Evolutionary conservation across 2,113 vertebrate species (phyloP), one percentile per base, ranked within the genome.

Genomic region (Chamaetylas fuelleborni): DNA sequence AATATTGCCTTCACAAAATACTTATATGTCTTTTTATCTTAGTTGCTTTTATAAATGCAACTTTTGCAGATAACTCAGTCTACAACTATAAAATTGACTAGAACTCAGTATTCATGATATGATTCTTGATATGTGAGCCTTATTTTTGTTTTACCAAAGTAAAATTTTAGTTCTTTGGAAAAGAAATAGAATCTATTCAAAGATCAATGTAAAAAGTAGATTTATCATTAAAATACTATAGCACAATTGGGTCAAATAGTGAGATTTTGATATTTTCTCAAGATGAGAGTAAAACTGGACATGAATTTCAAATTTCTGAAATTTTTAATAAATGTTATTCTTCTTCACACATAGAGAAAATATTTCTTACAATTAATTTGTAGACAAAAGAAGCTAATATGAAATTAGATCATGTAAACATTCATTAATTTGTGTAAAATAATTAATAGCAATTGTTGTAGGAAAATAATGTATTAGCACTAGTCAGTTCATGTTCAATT

Each of bases 1-100:
- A 85, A 69, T 51, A 56, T 88, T 81, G 65, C 29, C 80, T n/a
- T 92, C n/a, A 51, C 65, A 76, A 67, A 66, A 81, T n/a, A 65
- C 29, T 80, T 91, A 6, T 11, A 40, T 26, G 58, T 92, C 64
- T 69, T 76, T 87, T 60, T 65, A 56, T 43, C 33, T 94, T 93
- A 87, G 81, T 31, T 96, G 72, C 50, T 88, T 81, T 91, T 85
- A 69, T 95, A 70, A 96, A 95, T 45, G 36, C 56, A 88, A 40
- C 77, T 96, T 94, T 82, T 93, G 45, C 92, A 70, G 73, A 84
- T 86, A 92, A 69, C 20, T 72, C 67, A 89, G 31, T 76, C 34
- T 81, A 57, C 29, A 26, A 11, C 18, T 57, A 5, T 14, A 33
- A 28, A 65, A 28, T 15, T 58, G 66, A 25, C 8, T 20, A 76